Conservation (phyloP, 2,113 vertebrate genomes). For the Cochlearius cochlearius region DNA sequence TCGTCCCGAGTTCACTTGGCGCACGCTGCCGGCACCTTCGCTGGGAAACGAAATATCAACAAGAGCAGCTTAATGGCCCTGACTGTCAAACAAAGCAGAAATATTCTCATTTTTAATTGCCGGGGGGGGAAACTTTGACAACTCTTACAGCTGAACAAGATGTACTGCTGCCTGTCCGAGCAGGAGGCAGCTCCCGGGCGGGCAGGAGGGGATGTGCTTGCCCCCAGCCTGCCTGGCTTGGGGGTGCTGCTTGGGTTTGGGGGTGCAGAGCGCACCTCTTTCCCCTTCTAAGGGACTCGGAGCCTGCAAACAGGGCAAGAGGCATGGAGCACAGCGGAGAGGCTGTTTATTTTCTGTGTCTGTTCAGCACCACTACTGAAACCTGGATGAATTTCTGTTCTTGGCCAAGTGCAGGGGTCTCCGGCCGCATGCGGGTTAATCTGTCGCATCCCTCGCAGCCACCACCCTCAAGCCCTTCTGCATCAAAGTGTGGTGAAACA, state of each 20-base stretch:
- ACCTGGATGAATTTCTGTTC: not conserved
- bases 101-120: not conserved
- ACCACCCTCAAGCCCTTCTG: not conserved
- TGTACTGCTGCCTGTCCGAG: not conserved
- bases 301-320: not conserved
- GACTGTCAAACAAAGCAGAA: not conserved
- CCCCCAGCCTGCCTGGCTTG: not conserved
- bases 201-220: not conserved
- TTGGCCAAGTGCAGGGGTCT: not conserved
- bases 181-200: not conserved
- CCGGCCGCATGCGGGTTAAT: not conserved
- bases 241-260: not conserved
- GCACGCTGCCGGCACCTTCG: accelerated
- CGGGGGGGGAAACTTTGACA: not conserved
- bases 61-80: not conserved
- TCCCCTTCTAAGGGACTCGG: not conserved
- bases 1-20: accelerated
- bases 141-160: not conserved
- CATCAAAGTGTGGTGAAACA: not conserved
- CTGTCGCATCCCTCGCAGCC: not conserved
- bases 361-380: not conserved
- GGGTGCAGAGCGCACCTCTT: not conserved
- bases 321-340: not conserved
- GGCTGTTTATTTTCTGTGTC: not conserved
- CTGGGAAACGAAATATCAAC: not conserved